A percentile compares a stretch with the other conserved stretches of the same genome.
phyloP scores from a whole-genome alignment of 2,888 invertebrate species.

The Bellardia bayeri region DNA sequence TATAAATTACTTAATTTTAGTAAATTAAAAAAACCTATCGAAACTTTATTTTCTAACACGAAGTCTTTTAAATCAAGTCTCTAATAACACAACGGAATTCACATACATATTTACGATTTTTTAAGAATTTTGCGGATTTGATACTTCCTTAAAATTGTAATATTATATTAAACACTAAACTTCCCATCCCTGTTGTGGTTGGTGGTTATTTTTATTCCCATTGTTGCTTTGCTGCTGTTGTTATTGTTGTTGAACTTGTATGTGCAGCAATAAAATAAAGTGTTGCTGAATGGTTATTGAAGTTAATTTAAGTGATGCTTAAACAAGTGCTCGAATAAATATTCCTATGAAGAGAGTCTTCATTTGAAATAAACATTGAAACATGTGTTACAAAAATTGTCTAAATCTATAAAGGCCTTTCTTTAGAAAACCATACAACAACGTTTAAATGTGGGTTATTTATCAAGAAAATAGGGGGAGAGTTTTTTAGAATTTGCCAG shows the following conservation, averaged over 20 bases:
- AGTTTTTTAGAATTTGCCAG: neutral
- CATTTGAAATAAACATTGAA: constrained; percentile 39
- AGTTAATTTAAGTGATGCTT: constrained; percentile 83
- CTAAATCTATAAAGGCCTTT: constrained; percentile 18
- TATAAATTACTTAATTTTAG: too few species aligned
- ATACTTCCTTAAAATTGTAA: too few species aligned
- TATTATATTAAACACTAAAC: neutral
- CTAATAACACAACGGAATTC: too few species aligned
- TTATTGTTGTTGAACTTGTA: constrained; percentile 49
- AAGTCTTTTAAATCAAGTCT: too few species aligned
- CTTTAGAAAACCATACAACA: constrained; percentile 39
- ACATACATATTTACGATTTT: too few species aligned
- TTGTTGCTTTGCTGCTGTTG: neutral
- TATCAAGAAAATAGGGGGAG: constrained; percentile 8
- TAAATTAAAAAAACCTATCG: too few species aligned
- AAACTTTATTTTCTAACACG: too few species aligned
- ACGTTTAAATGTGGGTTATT: constrained; percentile 56
- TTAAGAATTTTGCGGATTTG: too few species aligned
- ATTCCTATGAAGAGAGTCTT: constrained; percentile 4
- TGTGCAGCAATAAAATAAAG: constrained; percentile 82
- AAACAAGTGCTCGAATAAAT: constrained; percentile 71
- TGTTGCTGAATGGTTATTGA: constrained; percentile 84
- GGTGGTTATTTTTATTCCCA: neutral
- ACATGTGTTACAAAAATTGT: constrained; percentile 69
- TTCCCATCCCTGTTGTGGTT: constrained; percentile 14